Base-by-base conservation (phyloP, 2,888 invertebrate species). In the Eilema caniola region DNA sequence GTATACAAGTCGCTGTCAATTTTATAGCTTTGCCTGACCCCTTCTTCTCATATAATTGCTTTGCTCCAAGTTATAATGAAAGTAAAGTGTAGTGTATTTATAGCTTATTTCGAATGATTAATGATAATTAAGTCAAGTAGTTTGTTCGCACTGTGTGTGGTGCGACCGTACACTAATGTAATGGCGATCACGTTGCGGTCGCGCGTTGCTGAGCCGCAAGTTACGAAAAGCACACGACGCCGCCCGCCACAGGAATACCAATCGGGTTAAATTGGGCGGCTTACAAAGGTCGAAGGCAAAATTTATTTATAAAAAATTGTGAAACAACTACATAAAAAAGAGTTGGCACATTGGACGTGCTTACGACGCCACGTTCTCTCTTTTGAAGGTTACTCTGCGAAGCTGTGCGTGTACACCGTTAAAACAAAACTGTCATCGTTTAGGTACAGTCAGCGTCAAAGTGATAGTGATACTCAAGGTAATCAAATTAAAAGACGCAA, bases 321-420 rank as follows among this genome's bases (percentile, higher is more conserved):
- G 93, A 94, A 95, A 95, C 89, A 73, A 83, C 85, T 83, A 90
- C 90, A 88, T 92, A 90, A 91, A 93, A 90, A 92, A 91, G 89
- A 93, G 93, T 95, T 95, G 93, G 93, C 90, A 89, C 94, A 95
- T 92, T 92, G 92, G 86, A 94, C 95, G 95, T 95, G 95, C 91
- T 90, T 86, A 88, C 90, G 88, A 81, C 87, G 89, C 87, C 85
- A 88, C 94, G 93, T 94, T 94, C 93, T 94, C 94, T 94, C 93
- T 93, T 94, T 90, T 92, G 94, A 94, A 95, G 94, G 95, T 93
- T 92, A 90, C 82, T 78, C 78, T 77, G 83, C 85, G 84, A 88
- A 87, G 85, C 88, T 90, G 89, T 90, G 90, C 89, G 89, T 91
- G 86, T 91, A 89, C n/a, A n/a, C 92, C 91, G 91, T 91, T 92